A percentile compares a stretch with the other conserved stretches of the same genome.
These are phyloP conservation scores for Chelon auratus DNA, from an alignment of 2,797 vertebrate genomes.

Conservation along the genomic window DNA sequence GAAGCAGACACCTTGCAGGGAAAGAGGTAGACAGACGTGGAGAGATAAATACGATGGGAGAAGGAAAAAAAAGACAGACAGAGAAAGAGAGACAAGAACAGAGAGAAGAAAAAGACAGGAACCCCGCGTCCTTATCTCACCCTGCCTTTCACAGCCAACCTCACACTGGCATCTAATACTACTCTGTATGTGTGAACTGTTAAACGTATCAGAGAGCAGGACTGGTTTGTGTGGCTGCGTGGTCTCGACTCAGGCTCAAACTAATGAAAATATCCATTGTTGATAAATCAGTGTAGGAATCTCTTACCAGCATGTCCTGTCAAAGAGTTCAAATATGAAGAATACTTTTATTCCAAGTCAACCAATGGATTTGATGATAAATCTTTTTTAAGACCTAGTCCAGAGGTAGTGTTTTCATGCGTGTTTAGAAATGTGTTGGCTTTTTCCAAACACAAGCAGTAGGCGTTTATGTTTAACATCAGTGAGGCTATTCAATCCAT, in stretches of 20 bases:
- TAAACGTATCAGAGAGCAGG: background rate
- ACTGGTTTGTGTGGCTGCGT: conserved; percentile 8
- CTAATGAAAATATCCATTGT: conserved; percentile 4
- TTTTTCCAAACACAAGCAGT: too few species aligned
- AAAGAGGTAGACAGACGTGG: conserved; percentile 52
- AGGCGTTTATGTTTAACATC: too few species aligned
- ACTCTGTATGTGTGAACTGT: background rate
- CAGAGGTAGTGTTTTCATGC: too few species aligned
- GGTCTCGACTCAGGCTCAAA: background rate
- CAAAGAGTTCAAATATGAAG: too few species aligned
- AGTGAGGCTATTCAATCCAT: too few species aligned
- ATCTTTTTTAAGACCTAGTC: too few species aligned
- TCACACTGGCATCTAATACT: conserved; percentile 42
- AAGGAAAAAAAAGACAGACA: conserved; percentile 44
- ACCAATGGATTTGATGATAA: too few species aligned
- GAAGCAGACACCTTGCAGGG: conserved; percentile 55
- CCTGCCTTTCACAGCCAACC: conserved; percentile 57
- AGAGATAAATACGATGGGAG: conserved; percentile 60
- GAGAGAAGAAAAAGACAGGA: conserved; percentile 36
- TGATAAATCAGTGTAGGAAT: conserved; percentile 2
- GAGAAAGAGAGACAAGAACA: conserved; percentile 32
- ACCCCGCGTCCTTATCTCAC: conserved; percentile 61
- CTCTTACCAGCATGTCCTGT: background rate
- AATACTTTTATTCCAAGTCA: too few species aligned
- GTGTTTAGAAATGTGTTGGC: too few species aligned